A percentile compares a stretch with the other conserved stretches of the same genome.
Conservation (phyloP, 2,888 invertebrate species). For the Desoria tigrina region DNA sequence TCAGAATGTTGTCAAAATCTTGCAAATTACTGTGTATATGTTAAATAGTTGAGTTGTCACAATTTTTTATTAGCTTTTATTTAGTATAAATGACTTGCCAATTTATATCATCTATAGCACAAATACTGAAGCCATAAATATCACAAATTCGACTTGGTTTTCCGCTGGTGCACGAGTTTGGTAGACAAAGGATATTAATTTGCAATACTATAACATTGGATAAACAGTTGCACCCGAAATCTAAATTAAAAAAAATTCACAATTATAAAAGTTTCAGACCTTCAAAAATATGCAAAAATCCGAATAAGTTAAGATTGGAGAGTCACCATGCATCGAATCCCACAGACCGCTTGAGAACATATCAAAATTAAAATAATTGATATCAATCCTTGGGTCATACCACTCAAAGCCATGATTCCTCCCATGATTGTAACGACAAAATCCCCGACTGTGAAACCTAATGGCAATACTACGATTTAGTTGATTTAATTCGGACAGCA, state of each 20-base stretch:
- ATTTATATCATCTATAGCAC: no score
- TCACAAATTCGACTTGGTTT: no score
- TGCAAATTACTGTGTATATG: no score
- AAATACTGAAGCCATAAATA: no score
- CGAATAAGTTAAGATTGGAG: neutral
- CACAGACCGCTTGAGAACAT: slow-evolving; percentile 50
- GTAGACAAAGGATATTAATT: no score
- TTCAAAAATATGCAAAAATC: no score
- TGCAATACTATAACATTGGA: slow-evolving; percentile 41
- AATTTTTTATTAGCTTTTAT: no score
- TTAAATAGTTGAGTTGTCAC: no score
- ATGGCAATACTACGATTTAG: neutral
- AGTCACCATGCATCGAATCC: slow-evolving; percentile 52
- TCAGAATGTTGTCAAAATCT: no score
- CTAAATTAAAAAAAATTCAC: slow-evolving; percentile 33
- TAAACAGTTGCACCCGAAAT: slow-evolving; percentile 52
- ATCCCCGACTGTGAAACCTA: slow-evolving; percentile 28
- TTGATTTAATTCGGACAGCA: neutral
- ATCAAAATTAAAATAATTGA: slow-evolving; percentile 49
- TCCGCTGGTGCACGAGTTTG: no score
- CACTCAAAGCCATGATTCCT: slow-evolving; percentile 48
- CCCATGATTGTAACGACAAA: slow-evolving; percentile 46
- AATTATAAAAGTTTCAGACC: no score
- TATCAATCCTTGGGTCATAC: slow-evolving; percentile 47
- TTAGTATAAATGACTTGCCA: no score